Conservation (phyloP, 2,797 vertebrate genomes). For the Hirundo rustica region DNA sequence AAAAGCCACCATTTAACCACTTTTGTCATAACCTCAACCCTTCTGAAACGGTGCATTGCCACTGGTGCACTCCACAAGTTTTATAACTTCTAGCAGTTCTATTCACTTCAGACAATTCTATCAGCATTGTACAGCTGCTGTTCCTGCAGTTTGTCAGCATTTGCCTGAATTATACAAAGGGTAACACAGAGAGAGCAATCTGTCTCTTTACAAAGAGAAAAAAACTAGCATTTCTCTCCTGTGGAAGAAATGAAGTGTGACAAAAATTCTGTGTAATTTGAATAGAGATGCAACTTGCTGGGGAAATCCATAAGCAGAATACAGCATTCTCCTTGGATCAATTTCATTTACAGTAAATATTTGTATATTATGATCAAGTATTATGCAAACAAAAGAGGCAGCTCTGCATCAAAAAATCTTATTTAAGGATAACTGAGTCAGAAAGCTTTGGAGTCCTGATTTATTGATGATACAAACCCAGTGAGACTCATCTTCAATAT, state of each 20-base stretch:
- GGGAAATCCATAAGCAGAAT: neutral
- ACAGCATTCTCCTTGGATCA: neutral
- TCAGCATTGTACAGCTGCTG: neutral
- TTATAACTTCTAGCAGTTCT: constrained; percentile 7
- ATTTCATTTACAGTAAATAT: neutral
- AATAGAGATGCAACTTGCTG: neutral
- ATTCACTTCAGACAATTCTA: constrained; percentile 4
- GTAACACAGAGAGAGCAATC: neutral
- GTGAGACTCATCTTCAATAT: neutral
- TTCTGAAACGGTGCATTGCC: neutral
- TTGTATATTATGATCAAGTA: neutral
- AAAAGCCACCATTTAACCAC: neutral
- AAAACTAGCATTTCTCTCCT: neutral
- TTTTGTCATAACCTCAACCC: neutral
- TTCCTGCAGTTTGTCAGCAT: constrained; percentile 26
- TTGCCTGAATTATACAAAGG: constrained; percentile 23
- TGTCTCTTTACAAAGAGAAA: neutral
- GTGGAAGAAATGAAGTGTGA: neutral
- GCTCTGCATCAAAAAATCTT: neutral
- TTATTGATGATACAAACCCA: neutral
- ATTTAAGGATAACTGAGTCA: neutral
- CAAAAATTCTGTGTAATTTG: neutral
- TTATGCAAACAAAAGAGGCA: neutral
- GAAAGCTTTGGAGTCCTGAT: neutral
- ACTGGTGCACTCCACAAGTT: neutral